These are phyloP conservation scores for Heterotis niloticus DNA, from an alignment of 2,113 vertebrate genomes.

Conservation along the genomic window DNA sequence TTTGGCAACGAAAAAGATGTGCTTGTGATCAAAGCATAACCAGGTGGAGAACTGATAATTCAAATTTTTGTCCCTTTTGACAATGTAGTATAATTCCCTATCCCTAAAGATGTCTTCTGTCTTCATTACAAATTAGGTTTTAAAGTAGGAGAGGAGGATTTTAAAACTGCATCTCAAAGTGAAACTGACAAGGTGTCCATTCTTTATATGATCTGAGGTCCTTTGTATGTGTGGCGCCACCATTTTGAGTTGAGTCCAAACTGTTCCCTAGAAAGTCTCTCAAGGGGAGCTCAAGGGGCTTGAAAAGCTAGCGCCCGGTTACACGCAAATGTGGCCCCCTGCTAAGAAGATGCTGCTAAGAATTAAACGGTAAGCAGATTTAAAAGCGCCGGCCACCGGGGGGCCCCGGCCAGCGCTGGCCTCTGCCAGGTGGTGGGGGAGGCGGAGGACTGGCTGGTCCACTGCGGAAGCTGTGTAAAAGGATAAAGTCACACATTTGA, in stretches of 20 bases:
- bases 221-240: neutral
- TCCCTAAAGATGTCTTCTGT: constrained; percentile 8
- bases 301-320: constrained; percentile 27
- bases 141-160: neutral
- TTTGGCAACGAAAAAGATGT: constrained; percentile 29
- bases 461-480: constrained; percentile 75
- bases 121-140: constrained; percentile 18
- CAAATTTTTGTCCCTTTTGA: constrained; percentile 1
- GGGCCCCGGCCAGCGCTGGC: constrained; percentile 72
- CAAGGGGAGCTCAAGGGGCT: constrained; percentile 34
- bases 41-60: constrained; percentile 34
- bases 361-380: constrained; percentile 56
- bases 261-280: constrained; percentile 45
- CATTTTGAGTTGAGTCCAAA: constrained; percentile 35
- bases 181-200: constrained; percentile 13
- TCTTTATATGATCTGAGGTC: neutral
- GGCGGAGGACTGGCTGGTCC: constrained; percentile 67
- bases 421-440: constrained; percentile 67
- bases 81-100: constrained; percentile 7
- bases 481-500: constrained; percentile 72
- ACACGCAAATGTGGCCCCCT: constrained; percentile 35
- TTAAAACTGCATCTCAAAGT: neutral
- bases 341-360: constrained; percentile 40
- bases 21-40: constrained; percentile 42
- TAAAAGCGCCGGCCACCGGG: constrained; percentile 72